phyloP scores from a whole-genome alignment of 2,797 vertebrate species.

The Hyperoplus immaculatus region DNA sequence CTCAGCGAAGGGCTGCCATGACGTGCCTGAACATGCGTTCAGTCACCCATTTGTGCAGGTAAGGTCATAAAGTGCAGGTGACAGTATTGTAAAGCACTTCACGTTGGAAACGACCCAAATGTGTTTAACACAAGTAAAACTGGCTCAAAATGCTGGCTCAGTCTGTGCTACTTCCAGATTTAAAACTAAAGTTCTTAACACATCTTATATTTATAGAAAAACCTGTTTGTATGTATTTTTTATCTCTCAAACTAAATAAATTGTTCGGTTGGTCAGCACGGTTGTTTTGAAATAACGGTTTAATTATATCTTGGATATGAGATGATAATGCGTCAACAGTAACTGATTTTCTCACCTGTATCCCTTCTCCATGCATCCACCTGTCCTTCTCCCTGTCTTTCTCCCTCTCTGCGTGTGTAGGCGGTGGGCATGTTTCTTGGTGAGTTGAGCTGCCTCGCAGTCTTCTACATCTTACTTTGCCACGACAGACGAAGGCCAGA shows the following conservation, averaged over 20 bases:
- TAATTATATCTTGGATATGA: too few relatives aligned
- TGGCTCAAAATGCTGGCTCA: background rate
- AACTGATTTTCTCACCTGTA: background rate
- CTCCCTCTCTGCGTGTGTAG: constrained; percentile 68
- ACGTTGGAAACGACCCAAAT: too few relatives aligned
- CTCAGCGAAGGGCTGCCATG: constrained; percentile 83
- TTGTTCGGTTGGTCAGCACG: background rate
- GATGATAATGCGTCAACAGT: background rate
- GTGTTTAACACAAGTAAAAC: background rate
- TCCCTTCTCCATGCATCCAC: too few relatives aligned
- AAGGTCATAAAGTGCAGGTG: constrained; percentile 31
- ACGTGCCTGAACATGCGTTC: constrained; percentile 81
- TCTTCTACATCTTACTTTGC: constrained; percentile 90
- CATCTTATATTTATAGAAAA: background rate
- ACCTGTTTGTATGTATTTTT: background rate
- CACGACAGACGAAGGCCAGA: constrained; percentile 79
- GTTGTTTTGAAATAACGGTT: too few relatives aligned
- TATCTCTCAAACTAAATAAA: background rate
- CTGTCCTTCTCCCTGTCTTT: background rate
- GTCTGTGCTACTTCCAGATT: background rate
- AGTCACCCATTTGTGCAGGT: constrained; percentile 96
- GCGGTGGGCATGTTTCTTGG: constrained; percentile 96
- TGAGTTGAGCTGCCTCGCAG: constrained; percentile 91
- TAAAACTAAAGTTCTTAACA: background rate
- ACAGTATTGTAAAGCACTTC: background rate